Base-by-base conservation (phyloP, 1,140 invertebrate species). In the Zaprionus capensis region DNA sequence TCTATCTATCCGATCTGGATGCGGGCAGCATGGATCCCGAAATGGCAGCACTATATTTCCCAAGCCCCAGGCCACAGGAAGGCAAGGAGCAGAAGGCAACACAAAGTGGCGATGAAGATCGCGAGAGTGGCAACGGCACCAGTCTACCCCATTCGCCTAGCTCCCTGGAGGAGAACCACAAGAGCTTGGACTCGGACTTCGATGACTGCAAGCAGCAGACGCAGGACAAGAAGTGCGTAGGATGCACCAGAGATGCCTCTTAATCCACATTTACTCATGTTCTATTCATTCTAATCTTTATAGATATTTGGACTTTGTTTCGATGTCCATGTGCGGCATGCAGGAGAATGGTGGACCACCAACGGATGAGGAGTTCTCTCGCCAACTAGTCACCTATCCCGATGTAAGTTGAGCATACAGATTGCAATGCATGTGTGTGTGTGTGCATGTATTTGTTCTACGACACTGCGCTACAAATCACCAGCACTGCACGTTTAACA, bases 1-100 rank as follows among this genome's bases (percentile, higher is more conserved):
- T 99, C 80, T 99, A 99, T 93, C 94, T 99, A 11, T 97, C 98
- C 56, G 98, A 99, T 91, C 93, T 99, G 34, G 97, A 98, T 92
- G 95, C 97, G 4, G 96, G 98, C 53, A 96, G 96, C 79, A 94
- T 98, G 92, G 97, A 99, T 91, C 98, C 98, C 4, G 97, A 99
- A 93, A 95, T 98, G 62, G 96, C 97, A 2, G 96, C 96, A 68
- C 94, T 99, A 0, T 99, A 99, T 93, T 98, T 99, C 83, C 96
- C 97, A 81, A 94, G 92, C 91, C 94, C 67, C 41, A 73, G 53
- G 34, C 49, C 65, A 28, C 91, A 84, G 51, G 71, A 81, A 12
- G 41, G 41, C n/a, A 11, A 62, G 20, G 46, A 51, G 4, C 46
- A 51, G 7, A 78, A 71, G 49, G 36, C 71, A 1, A 51, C 72